Base-by-base conservation (phyloP, 2,797 vertebrate species). In the Tympanoctomys barrerae region DNA sequence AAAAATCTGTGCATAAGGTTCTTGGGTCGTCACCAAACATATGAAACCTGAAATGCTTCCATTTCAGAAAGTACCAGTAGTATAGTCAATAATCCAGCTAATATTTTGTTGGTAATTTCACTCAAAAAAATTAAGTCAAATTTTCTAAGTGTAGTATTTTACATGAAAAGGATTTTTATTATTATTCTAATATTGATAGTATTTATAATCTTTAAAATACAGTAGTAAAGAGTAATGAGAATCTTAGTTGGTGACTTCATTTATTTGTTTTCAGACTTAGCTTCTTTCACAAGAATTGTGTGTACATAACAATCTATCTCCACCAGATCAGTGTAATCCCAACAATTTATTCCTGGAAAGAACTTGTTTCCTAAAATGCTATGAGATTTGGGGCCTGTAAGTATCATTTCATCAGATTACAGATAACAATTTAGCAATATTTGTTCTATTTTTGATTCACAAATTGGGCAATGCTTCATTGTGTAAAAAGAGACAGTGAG, bases 191-290 rank as follows among this genome's bases (percentile, higher is more conserved):
- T 66, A 77, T 11, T 54, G 16, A 31, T 77, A 89, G 36, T 3
- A 91, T 11, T 62, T 82, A 33, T 1, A 75, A 9, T 70, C 16
- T 90, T 94, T 83, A 85, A 80, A 94, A 68, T 79, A 77, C 82
- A 88, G 52, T 59, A 24, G 52, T 81, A 62, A 94, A 57, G 11
- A 79, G 7, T 84, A 12, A 62, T 71, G 31, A 90, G 22, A 87
- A 22, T 84, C 84, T 61, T 75, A 87, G 46, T 89, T 88, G 6
- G 21, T 7, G 9, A 70, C 94, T 95, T 88, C 12, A 71, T 36
- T 90, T 39, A 94, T 94, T 94, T 89, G 13, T 36, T 95, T 92
- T 89, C 64, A 80, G 0, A 62, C 28, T 83, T 94, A 59, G 19
- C 39, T 94, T 83, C 24, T 90, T 70, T 94, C 82, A 5, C 36